Evolutionary conservation across 1,140 invertebrate species (phyloP).

Genomic region (Caenorhabditis inopinata): DNA sequence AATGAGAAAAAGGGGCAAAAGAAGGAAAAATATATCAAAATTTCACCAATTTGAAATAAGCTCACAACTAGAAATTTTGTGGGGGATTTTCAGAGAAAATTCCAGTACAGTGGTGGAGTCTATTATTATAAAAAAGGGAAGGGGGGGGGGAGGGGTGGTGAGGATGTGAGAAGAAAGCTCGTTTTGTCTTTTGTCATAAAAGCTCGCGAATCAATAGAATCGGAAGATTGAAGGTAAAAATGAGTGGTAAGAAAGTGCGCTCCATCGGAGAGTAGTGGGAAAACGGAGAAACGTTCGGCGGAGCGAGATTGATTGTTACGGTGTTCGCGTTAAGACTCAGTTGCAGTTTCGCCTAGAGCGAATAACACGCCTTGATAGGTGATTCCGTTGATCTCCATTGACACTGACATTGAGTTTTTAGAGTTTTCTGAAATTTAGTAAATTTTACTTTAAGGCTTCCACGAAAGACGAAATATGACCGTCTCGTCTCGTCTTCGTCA

Average conservation of each 20-base stretch:
- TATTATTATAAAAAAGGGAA: too few species aligned
- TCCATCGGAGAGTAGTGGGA: background rate
- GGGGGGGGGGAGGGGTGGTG: background rate
- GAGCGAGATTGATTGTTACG: background rate
- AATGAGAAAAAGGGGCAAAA: too few species aligned
- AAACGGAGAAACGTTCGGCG: background rate
- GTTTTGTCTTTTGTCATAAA: constrained; percentile 23
- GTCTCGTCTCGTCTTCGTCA: too few species aligned
- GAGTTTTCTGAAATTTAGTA: constrained; percentile 72
- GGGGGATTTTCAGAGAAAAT: background rate
- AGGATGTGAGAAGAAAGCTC: background rate
- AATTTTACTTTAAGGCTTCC: too few species aligned
- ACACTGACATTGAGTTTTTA: constrained; percentile 78
- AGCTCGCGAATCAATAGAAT: constrained; percentile 12
- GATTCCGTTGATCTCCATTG: constrained; percentile 90
- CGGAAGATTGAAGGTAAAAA: too few species aligned
- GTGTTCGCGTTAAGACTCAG: background rate
- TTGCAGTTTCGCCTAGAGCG: background rate
- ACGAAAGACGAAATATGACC: too few species aligned
- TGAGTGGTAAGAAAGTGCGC: too few species aligned
- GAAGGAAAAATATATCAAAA: too few species aligned
- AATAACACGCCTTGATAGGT: constrained; percentile 67
- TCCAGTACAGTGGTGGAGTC: too few species aligned
- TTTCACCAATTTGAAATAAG: constrained; percentile 34
- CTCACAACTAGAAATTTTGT: constrained; percentile 31